Evolutionary conservation across 2,797 vertebrate genomes (phyloP).

Genomic region (Channa striata): DNA sequence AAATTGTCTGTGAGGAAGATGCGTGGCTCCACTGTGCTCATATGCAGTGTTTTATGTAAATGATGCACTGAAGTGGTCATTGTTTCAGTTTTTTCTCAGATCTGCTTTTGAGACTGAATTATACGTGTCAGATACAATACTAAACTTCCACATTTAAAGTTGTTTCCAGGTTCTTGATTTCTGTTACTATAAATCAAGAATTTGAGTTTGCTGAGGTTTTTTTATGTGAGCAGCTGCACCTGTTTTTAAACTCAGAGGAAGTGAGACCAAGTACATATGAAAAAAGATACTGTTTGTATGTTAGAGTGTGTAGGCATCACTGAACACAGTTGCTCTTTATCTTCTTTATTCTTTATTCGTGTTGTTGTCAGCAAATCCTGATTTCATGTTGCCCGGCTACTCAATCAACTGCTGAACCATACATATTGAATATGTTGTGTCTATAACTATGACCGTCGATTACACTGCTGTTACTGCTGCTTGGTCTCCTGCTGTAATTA

Average conservation of each 20-base stretch:
- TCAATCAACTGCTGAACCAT: neutral
- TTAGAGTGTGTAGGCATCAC: neutral
- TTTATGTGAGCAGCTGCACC: neutral
- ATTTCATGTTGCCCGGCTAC: neutral
- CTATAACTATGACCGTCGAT: slow-evolving; percentile 11
- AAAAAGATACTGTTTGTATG: neutral
- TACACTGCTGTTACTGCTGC: slow-evolving; percentile 2
- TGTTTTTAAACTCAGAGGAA: neutral
- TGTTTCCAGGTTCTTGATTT: slow-evolving; percentile 16
- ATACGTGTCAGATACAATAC: slow-evolving; percentile 7
- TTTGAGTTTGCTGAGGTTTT: neutral
- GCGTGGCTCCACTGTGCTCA: neutral
- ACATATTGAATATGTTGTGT: neutral
- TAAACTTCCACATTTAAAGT: slow-evolving; percentile 23
- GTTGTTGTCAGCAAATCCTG: neutral
- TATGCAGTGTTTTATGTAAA: neutral
- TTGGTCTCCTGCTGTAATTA: slow-evolving; percentile 24
- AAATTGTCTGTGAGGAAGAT: neutral
- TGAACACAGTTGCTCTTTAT: neutral
- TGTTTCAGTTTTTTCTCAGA: slow-evolving; percentile 20
- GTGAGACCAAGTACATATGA: neutral
- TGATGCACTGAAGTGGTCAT: neutral
- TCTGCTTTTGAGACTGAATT: slow-evolving; percentile 4
- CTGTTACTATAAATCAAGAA: slow-evolving; percentile 18
- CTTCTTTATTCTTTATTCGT: neutral